A percentile compares a stretch with the other conserved stretches of the same genome.
phyloP scores from a whole-genome alignment of 2,113 vertebrate genomes.

The Neolamprologus modestus region DNA sequence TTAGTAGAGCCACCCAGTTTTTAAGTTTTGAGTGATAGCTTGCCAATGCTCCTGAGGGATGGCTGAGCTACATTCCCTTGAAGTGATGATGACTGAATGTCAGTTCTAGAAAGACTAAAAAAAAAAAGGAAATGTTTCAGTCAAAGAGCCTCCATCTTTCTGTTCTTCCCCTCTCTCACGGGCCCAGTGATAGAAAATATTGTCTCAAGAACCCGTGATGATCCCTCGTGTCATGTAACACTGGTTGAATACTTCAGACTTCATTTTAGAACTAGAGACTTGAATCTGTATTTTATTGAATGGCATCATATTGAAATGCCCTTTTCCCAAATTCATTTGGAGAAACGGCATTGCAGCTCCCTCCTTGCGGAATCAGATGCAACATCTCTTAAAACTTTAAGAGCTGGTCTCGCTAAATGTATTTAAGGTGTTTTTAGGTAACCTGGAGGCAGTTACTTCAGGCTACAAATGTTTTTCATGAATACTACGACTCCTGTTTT shows the following conservation, averaged over 20 bases:
- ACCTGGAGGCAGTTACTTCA: background rate
- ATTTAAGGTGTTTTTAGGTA: background rate
- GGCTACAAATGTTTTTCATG: background rate
- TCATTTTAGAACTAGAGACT: background rate
- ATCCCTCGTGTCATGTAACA: background rate
- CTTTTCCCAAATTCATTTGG: background rate
- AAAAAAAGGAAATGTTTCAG: conserved; percentile 9
- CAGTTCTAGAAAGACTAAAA: conserved; percentile 25
- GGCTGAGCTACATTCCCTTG: conserved; percentile 45
- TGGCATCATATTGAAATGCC: background rate
- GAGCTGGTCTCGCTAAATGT: background rate
- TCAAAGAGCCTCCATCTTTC: conserved; percentile 18
- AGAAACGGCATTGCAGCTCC: background rate
- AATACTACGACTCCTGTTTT: background rate
- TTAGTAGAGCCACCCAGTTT: conserved; percentile 31
- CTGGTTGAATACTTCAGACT: background rate
- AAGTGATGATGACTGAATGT: conserved; percentile 44
- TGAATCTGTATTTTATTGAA: background rate
- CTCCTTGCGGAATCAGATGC: background rate
- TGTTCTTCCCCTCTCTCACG: conserved; percentile 9
- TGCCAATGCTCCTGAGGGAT: conserved; percentile 43
- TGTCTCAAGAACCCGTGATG: conserved; percentile 22
- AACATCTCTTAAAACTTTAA: background rate
- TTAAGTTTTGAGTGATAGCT: conserved; percentile 41
- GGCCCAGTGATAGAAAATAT: conserved; percentile 21